Evolutionary conservation across 2,888 invertebrate genomes (phyloP), one percentile per base, ranked within the genome.

Genomic region (Epinotia demarniana): DNA sequence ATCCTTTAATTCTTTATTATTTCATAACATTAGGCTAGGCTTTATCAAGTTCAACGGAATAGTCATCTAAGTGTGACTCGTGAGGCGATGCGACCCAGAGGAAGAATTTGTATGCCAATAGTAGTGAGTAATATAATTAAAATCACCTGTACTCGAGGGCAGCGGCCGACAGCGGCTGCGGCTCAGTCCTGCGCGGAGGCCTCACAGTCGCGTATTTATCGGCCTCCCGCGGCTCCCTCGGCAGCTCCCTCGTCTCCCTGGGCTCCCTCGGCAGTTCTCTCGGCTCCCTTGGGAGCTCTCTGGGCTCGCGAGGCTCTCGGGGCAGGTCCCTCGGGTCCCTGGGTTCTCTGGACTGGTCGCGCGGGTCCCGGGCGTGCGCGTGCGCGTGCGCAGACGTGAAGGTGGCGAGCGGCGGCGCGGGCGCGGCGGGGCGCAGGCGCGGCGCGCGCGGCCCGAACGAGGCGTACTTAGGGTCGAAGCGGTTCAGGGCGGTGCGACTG

Each of bases 401-500:
- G 74, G 90, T 87, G 80, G 85, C 89, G 77, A 90, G 89, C 70
- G 89, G 88, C 76, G 87, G 85, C 81, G 87, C 87, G 82, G 91
- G 90, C 83, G 90, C 90, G 85, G 90, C 86, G 85, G 89, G 90
- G 79, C 92, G 93, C 81, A 90, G 92, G 81, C 92, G 91, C 80
- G 89, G 89, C 79, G 92, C 92, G 85, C 93, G 93, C 79, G 94
- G 94, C 60, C 94, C 94, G 90, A 94, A 94, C 87, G 94, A 94
- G 82, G 94, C 94, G 88, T 94, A 94, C 87, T 95, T 95, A 86
- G 91, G 95, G 92, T 90, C 95, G 95, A 92, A 95, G 90, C 86
- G 92, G 95, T 95, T 94, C 94, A 94, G 94, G 92, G 88, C 90
- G 85, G 88, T 86, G 87, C 92, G 86, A 82, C 92, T 89, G 79